Percentiles rank a stretch among this genome's conserved stretches.
Conservation (phyloP, 2,797 vertebrate species). For the Coranthus polyacanthus region DNA sequence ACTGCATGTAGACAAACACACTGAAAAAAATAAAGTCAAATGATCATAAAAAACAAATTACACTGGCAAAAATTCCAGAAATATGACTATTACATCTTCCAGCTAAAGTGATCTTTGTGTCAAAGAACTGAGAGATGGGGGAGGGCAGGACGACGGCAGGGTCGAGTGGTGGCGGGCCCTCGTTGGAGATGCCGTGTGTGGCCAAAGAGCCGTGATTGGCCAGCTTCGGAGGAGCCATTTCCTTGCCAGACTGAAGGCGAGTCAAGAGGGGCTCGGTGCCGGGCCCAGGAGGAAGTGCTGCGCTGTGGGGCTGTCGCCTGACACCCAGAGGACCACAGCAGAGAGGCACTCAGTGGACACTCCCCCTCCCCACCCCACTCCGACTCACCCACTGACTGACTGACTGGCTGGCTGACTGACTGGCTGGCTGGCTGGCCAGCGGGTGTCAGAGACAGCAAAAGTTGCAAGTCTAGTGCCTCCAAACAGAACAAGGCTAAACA, state of each 20-base stretch:
- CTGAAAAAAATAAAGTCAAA: constrained; percentile 51
- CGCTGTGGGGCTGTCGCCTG: constrained; percentile 61
- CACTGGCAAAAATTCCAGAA: constrained; percentile 83
- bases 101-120: constrained; percentile 87
- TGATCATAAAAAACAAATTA: constrained; percentile 63
- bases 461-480: constrained; percentile 76
- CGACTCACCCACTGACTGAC: constrained; percentile 26
- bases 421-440: constrained; percentile 34
- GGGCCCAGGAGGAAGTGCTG: constrained; percentile 72
- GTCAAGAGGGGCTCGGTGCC: constrained; percentile 57
- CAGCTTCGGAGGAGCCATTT: constrained; percentile 66
- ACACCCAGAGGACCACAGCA: constrained; percentile 73
- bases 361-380: constrained; percentile 42
- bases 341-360: constrained; percentile 83
- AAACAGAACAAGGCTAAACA: constrained; percentile 81
- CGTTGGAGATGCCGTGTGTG: constrained; percentile 48
- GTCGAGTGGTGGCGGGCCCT: constrained; percentile 44
- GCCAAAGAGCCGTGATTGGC: constrained; percentile 59
- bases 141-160: constrained; percentile 50
- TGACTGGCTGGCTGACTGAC: constrained; percentile 32
- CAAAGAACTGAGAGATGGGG: constrained; percentile 74
- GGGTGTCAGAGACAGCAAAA: constrained; percentile 64
- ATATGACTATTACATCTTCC: constrained; percentile 84
- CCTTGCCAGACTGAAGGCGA: constrained; percentile 56
- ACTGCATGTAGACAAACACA: constrained; percentile 77